Evolutionary conservation across 2,797 vertebrate genomes (phyloP).

Genomic region (Rhinichthys osculus): DNA sequence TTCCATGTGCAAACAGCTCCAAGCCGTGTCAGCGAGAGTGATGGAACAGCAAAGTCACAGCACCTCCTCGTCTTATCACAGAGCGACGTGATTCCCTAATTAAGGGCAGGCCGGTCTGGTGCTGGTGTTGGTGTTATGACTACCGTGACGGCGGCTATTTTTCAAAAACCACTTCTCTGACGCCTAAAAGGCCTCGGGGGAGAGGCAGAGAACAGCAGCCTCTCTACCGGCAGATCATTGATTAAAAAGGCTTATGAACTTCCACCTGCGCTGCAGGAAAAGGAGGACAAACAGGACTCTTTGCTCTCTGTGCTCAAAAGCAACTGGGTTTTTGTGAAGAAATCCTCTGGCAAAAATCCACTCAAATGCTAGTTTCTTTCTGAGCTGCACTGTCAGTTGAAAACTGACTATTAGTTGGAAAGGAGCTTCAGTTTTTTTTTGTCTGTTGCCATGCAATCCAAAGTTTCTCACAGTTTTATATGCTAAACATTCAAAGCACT

Average conservation of each 20-base stretch:
- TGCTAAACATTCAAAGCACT: not conserved
- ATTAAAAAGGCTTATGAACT: conserved; percentile 77
- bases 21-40: conserved; percentile 54
- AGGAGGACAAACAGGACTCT: conserved; percentile 63
- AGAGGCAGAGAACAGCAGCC: conserved; percentile 59
- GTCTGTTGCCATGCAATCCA: conserved; percentile 14
- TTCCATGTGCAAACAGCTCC: conserved; percentile 64
- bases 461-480: not conserved
- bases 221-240: conserved; percentile 72
- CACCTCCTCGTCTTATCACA: conserved; percentile 61
- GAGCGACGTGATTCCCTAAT: conserved; percentile 65
- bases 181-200: conserved; percentile 63
- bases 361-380: conserved; percentile 37
- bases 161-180: conserved; percentile 56
- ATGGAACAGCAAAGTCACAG: conserved; percentile 58
- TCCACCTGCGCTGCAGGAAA: conserved; percentile 62
- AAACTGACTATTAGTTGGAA: not conserved
- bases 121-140: conserved; percentile 61
- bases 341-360: conserved; percentile 23
- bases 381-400: conserved; percentile 9
- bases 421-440: not conserved
- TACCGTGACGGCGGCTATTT: conserved; percentile 53
- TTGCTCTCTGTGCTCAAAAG: conserved; percentile 25
- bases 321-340: conserved; percentile 8
- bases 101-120: conserved; percentile 59